Evolutionary conservation across 2,888 invertebrate species (phyloP).

Genomic region (Erannis defoliaria): DNA sequence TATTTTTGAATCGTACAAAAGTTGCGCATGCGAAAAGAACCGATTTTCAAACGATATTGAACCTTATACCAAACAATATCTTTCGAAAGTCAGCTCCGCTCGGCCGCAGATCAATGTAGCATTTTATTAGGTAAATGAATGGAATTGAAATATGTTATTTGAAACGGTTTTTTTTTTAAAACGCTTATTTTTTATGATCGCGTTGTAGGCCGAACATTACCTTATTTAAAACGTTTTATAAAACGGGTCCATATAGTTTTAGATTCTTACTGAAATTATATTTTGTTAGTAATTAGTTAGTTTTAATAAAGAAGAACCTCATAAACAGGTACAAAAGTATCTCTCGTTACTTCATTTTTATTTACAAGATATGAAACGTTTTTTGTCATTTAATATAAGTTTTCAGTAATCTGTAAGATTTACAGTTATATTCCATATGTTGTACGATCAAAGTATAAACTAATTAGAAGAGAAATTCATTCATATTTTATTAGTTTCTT

Average conservation of each 20-base stretch:
- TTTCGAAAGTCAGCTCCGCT: no score
- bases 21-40: no score
- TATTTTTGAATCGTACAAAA: no score
- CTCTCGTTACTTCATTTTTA: slow-evolving; percentile 64
- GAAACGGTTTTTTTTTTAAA: slow-evolving; percentile 11
- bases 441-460: slow-evolving; percentile 57
- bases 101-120: no score
- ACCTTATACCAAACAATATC: no score
- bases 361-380: slow-evolving; percentile 70
- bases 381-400: slow-evolving; percentile 49
- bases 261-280: slow-evolving; percentile 2
- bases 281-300: slow-evolving; percentile 7
- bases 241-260: slow-evolving; percentile 8
- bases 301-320: slow-evolving; percentile 62
- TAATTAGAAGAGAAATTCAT: slow-evolving; percentile 52
- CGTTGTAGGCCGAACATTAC: slow-evolving; percentile 21
- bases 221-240: no score
- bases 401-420: slow-evolving; percentile 53
- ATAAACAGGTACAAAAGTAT: slow-evolving; percentile 83
- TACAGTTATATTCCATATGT: slow-evolving; percentile 50
- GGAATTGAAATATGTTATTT: not conserved
- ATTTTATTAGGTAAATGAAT: no score
- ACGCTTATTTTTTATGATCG: slow-evolving; percentile 5
- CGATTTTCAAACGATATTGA: no score
- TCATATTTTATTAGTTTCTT: slow-evolving; percentile 45